Conservation (phyloP, 2,113 vertebrate species). For the Grantiella picta region DNA sequence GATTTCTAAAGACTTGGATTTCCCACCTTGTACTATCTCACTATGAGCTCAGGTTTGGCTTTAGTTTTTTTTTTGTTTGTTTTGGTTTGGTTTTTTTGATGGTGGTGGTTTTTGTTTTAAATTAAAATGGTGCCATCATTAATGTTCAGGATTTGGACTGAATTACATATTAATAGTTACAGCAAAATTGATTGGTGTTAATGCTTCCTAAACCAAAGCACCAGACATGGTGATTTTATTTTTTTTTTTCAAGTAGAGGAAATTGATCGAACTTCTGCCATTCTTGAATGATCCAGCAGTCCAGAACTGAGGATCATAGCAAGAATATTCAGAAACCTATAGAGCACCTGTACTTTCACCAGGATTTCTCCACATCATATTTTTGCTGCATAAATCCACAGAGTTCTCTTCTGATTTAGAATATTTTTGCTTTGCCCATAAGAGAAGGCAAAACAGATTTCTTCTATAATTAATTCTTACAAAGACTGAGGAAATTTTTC, state of each 20-base stretch:
- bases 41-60: not conserved
- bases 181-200: not conserved
- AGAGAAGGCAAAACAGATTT: not conserved
- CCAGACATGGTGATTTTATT: not conserved
- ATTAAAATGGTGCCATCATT: not conserved
- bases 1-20: not conserved
- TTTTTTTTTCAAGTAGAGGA: not conserved
- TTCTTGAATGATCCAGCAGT: not conserved
- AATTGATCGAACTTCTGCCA: not conserved
- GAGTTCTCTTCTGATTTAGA: not conserved
- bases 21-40: not conserved
- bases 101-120: not conserved
- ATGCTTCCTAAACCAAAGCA: not conserved
- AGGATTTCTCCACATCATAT: not conserved
- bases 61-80: not conserved
- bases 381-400: not conserved
- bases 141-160: not conserved
- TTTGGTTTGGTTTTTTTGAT: not conserved
- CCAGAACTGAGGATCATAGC: not conserved
- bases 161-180: not conserved
- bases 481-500: not conserved
- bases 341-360: not conserved
- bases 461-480: not conserved
- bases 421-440: not conserved
- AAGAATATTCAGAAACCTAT: not conserved